Evolutionary conservation across 2,797 vertebrate genomes (phyloP).

Genomic region (Sorex maritimensis): DNA sequence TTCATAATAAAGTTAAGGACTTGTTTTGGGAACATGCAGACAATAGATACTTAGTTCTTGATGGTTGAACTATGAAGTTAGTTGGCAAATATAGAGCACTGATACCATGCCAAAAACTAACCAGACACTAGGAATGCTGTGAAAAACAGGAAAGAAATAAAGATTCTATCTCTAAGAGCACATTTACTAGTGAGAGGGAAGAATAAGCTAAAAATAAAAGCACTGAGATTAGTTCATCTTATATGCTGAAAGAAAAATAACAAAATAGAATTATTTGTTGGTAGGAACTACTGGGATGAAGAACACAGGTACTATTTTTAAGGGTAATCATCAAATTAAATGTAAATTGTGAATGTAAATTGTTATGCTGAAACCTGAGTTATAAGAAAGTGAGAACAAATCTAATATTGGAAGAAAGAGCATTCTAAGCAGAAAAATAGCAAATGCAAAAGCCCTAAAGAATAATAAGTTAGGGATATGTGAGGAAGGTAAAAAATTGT

Average conservation of each 20-base stretch:
- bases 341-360: background rate
- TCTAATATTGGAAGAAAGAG: background rate
- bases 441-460: background rate
- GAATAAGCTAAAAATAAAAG: conserved; percentile 5
- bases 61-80: background rate
- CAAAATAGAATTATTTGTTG: background rate
- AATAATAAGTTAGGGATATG: background rate
- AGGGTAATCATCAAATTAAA: background rate
- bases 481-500: background rate
- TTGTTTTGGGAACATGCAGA: background rate
- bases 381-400: background rate
- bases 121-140: background rate
- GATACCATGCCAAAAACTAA: background rate
- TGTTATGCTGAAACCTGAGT: background rate
- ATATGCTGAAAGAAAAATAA: conserved; percentile 3
- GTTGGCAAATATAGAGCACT: background rate
- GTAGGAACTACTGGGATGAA: background rate
- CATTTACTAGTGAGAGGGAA: background rate
- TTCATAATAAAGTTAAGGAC: background rate
- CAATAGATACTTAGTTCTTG: background rate
- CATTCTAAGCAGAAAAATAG: background rate
- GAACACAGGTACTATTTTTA: background rate
- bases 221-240: background rate
- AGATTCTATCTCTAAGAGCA: background rate
- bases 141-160: background rate